Conservation (phyloP, 2,888 invertebrate genomes). For the Listrodromus nycthemerus region DNA sequence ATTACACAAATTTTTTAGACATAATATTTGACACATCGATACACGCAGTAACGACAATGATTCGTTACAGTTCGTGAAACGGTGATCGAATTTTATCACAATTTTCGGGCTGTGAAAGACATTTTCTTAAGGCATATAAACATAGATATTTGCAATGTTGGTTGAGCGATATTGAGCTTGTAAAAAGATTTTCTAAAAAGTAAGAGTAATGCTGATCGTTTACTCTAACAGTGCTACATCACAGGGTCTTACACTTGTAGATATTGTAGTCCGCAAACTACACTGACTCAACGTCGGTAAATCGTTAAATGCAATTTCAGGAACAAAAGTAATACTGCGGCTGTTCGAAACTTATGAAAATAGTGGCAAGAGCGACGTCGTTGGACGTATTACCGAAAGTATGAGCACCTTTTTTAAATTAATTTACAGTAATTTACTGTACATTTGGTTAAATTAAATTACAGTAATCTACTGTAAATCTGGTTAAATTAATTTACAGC, state of each 20-base stretch:
- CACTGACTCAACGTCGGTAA: conserved; percentile 3
- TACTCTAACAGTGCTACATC: conserved; percentile 32
- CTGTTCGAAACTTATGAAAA: conserved; percentile 25
- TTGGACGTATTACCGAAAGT: conserved; percentile 12
- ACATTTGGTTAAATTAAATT: no score
- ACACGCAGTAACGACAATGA: conserved; percentile 10
- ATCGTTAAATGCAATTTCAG: conserved; percentile 20
- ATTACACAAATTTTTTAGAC: not conserved
- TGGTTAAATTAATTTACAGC: not conserved
- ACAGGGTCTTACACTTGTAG: conserved; percentile 12
- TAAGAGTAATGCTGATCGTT: conserved; percentile 24
- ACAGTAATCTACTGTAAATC: not conserved
- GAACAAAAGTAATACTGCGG: conserved; percentile 24
- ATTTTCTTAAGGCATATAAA: conserved; percentile 65
- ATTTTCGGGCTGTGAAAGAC: conserved; percentile 65
- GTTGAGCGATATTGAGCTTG: conserved; percentile 56
- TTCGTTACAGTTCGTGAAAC: conserved; percentile 14
- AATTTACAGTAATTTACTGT: not conserved
- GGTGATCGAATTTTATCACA: conserved; percentile 62
- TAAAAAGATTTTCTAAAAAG: conserved; percentile 30
- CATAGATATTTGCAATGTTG: conserved; percentile 37
- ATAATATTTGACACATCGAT: conserved; percentile 42
- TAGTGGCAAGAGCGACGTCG: conserved; percentile 41
- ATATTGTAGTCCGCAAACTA: conserved; percentile 15
- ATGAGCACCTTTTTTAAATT: conserved; percentile 26